Evolutionary conservation across 2,113 vertebrate genomes (phyloP), one percentile per base, ranked within the genome.

Genomic region (Phrynosoma blainvillii): DNA sequence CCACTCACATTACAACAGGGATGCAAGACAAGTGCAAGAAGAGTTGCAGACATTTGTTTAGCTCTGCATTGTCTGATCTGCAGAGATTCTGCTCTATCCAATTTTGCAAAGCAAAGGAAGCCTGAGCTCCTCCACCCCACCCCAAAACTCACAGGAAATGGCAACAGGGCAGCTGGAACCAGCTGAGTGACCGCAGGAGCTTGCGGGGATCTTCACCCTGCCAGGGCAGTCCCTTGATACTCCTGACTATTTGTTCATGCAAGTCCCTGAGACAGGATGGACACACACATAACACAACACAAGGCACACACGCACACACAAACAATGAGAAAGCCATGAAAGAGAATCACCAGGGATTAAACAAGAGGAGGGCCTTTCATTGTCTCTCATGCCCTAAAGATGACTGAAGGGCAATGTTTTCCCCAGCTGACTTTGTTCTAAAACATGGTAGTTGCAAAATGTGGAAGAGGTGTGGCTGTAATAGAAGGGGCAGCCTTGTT

Each of bases 231-330:
- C 98, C 98, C 97, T 98, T 99, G 96, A 99, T 98, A 96, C 97
- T 98, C 96, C 95, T 97, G 97, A 99, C 98, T 97, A 99, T 98
- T 98, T 99, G 98, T 88, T 97, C 98, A 97, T 99, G 98, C 98
- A 98, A 98, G 91, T 98, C 98, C 94, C 98, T 99, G 96, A 96
- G 95, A 96, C 96, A 95, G 83, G 88, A 89, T 90, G 68, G 93
- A 94, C 4, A 92, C 90, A 91, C 32, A 73, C 90, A 90, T 56
- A 91, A 71, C 7, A 86, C 85, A 52, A 85, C 78, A 88, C 84
- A 86, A 83, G 52, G 82, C 36, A 2, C 36, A 2, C 79, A 94
- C 21, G 27, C 4, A 79, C 30, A 79, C 21, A 73, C 27, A 40
- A 3, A 79, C 7, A 74, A 4, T n/a, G 54, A 77, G 56, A 85